Evolutionary conservation across 2,113 vertebrate genomes (phyloP).

Genomic region (Choloepus hoffmanni): DNA sequence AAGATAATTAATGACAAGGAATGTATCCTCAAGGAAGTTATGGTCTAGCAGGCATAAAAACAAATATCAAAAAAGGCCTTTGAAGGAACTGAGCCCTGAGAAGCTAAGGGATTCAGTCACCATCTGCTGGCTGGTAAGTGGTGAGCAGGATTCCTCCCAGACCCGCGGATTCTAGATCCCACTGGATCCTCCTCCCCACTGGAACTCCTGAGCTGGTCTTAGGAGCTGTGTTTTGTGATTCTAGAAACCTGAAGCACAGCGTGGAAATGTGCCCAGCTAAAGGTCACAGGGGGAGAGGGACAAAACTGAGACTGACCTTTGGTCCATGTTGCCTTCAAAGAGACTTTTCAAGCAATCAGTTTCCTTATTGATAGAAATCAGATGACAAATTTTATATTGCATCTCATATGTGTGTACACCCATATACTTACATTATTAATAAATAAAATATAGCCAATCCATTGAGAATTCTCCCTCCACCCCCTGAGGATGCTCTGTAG

Average conservation of each 20-base stretch:
- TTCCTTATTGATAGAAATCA: neutral
- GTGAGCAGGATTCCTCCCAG: neutral
- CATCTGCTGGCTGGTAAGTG: accelerated
- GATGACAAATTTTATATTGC: neutral
- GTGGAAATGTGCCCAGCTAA: neutral
- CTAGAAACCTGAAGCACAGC: neutral
- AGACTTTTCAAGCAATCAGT: neutral
- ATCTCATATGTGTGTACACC: neutral
- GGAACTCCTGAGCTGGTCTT: accelerated
- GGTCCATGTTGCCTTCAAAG: neutral
- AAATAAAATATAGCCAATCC: neutral
- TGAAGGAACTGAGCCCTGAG: neutral
- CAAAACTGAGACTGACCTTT: neutral
- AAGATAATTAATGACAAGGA: neutral
- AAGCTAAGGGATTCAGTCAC: accelerated
- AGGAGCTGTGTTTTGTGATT: neutral
- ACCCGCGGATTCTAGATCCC: accelerated
- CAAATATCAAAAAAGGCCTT: neutral
- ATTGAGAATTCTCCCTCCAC: neutral
- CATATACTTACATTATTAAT: neutral
- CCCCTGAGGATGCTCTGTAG: neutral
- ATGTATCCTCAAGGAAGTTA: neutral
- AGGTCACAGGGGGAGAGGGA: neutral
- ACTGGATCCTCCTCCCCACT: accelerated
- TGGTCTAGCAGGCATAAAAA: neutral